Evolutionary conservation across 2,797 vertebrate species (phyloP).

Genomic region (Danio tinwini): DNA sequence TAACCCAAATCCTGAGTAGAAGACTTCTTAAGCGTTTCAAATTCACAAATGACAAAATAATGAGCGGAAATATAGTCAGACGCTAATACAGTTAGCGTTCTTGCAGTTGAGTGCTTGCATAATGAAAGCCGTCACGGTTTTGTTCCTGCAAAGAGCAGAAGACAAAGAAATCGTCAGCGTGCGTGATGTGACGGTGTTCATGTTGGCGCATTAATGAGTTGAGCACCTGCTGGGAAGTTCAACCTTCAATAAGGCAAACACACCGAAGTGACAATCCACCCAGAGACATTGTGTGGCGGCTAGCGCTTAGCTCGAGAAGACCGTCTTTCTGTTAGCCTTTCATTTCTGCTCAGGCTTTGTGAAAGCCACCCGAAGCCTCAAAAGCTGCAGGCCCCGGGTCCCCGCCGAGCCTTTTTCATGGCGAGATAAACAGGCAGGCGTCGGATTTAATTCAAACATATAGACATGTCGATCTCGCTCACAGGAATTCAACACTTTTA

Average conservation of each 20-base stretch:
- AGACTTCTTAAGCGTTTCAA: no score
- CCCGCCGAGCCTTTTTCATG: conserved; percentile 44
- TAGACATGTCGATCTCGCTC: conserved; percentile 36
- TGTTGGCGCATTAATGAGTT: conserved; percentile 24
- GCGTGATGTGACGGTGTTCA: background rate
- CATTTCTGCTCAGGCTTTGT: conserved; percentile 42
- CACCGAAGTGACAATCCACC: background rate
- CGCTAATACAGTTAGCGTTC: no score
- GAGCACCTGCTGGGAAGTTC: conserved; percentile 18
- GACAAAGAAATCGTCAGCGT: background rate
- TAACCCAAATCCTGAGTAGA: no score
- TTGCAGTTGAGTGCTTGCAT: background rate
- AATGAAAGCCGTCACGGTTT: background rate
- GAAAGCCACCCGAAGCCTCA: conserved; percentile 49
- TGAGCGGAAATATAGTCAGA: no score
- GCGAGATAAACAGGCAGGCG: conserved; percentile 47
- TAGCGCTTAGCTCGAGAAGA: background rate
- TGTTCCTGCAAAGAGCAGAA: background rate
- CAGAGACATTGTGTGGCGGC: background rate
- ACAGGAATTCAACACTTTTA: conserved; percentile 53
- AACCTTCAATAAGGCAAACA: background rate
- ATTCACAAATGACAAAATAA: no score
- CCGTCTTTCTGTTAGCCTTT: conserved; percentile 13
- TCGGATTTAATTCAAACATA: conserved; percentile 49
- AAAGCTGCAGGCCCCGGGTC: conserved; percentile 37